Evolutionary conservation across 2,797 vertebrate species (phyloP).

Genomic region (Sebastes iracundus): DNA sequence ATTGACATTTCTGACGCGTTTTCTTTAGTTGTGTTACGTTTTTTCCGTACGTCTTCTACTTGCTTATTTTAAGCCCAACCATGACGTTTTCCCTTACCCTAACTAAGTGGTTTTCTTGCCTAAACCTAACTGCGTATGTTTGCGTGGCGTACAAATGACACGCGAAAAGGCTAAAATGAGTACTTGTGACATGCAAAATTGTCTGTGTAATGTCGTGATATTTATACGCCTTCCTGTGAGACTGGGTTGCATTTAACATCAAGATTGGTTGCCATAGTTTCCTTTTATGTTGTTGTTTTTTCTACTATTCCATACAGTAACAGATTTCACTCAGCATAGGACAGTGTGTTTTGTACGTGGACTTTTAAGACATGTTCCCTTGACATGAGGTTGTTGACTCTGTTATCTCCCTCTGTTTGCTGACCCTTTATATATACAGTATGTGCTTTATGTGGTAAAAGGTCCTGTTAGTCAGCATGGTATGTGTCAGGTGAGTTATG

Average conservation of each 20-base stretch:
- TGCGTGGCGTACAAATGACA: too few relatives aligned
- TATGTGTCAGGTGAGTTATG: constrained; percentile 25
- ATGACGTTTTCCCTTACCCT: too few relatives aligned
- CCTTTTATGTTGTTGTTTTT: background rate
- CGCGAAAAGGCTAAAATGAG: too few relatives aligned
- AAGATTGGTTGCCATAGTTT: background rate
- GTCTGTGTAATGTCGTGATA: too few relatives aligned
- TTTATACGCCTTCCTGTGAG: too few relatives aligned
- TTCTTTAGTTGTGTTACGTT: too few relatives aligned
- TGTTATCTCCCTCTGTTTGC: background rate
- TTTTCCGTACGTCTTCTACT: too few relatives aligned
- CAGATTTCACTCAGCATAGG: background rate
- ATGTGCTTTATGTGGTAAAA: constrained; percentile 4
- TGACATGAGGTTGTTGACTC: constrained; percentile 30
- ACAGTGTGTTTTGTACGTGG: background rate
- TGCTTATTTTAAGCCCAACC: too few relatives aligned
- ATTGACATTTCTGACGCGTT: too few relatives aligned
- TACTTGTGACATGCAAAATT: too few relatives aligned
- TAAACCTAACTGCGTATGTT: too few relatives aligned
- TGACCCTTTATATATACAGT: constrained; percentile 13
- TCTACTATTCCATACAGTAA: background rate
- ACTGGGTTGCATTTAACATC: background rate
- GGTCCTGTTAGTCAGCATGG: constrained; percentile 2
- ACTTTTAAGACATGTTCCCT: background rate
- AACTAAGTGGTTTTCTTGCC: too few relatives aligned